A percentile compares a stretch with the other conserved stretches of the same genome.
Conservation (phyloP, 2,888 invertebrate species). For the Drosophila gaucha region DNA sequence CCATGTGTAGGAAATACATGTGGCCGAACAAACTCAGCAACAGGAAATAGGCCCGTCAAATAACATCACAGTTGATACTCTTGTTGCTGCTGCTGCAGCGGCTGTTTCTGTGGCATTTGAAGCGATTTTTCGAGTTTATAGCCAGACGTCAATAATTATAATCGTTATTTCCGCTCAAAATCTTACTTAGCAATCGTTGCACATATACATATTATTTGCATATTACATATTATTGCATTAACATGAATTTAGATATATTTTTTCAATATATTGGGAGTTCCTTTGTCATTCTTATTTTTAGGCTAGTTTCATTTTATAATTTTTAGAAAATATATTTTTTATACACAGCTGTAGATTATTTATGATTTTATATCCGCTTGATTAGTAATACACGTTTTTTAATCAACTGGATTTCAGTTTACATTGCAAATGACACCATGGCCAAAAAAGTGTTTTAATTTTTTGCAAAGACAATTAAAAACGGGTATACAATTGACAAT, state of each 20-base stretch:
- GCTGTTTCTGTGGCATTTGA: conserved; percentile 9
- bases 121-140: conserved; percentile 16
- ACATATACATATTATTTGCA: conserved; percentile 1
- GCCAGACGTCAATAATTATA: conserved; percentile 43
- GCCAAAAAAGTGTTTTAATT: conserved; percentile 7
- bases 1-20: conserved; percentile 57
- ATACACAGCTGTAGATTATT: no score
- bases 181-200: conserved; percentile 9
- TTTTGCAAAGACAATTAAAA: neutral
- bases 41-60: conserved; percentile 61
- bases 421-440: neutral
- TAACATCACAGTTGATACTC: conserved; percentile 43
- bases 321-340: no score
- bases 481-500: conserved; percentile 14
- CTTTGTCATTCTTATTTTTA: no score
- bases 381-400: conserved; percentile 4
- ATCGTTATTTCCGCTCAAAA: conserved; percentile 44
- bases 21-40: conserved; percentile 48
- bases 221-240: neutral
- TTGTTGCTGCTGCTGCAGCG: conserved; percentile 10
- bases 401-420: conserved; percentile 4
- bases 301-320: no score
- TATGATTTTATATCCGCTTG: conserved; percentile 14
- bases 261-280: no score
- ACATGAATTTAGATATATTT: no score